Evolutionary conservation across 1,140 invertebrate genomes (phyloP), one percentile per base, ranked within the genome.

Genomic region (Sitobion miscanthi): DNA sequence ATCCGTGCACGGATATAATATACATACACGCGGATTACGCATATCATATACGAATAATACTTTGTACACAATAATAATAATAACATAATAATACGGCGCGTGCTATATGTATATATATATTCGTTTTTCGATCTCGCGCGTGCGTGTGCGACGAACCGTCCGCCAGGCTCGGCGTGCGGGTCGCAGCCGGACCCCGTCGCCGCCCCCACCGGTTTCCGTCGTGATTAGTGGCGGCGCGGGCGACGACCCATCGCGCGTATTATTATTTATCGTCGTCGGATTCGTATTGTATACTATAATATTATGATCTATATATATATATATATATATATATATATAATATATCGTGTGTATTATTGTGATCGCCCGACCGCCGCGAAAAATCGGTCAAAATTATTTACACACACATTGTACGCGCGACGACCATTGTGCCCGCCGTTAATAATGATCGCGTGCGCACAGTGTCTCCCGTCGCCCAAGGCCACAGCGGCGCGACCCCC

Each of bases 321-420:
- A 35, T 35, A 35, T 35, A 35, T 35, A 35, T 35, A 35, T 35
- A 42, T 42, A 42, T n/a, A n/a, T n/a, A n/a, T n/a, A n/a, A n/a
- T n/a, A 47, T 47, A 47, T 8, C 9, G 5, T 77, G 1, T n/a
- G 30, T 77, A 83, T 83, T 83, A 49, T 47, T 47, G 52, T 89
- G 38, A 89, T 42, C 88, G 35, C 35, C 23, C 35, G 49, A 89
- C 49, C 49, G 35, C n/a, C 87, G 3, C 49, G 49, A 89, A 89
- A 89, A 89, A 89, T 54, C n/a, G 87, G 49, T 38, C 20, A 17
- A 54, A 89, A 89, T 77, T n/a, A n/a, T 89, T 38, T 89, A n/a
- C 87, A 52, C n/a, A 45, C 47, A 52, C n/a, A 23, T 35, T 85
- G 86, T n/a, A 88, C 86, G 47, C 5, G 42, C 42, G 42, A 42